Evolutionary conservation across 2,797 vertebrate species (phyloP).

Genomic region (Fringilla coelebs): DNA sequence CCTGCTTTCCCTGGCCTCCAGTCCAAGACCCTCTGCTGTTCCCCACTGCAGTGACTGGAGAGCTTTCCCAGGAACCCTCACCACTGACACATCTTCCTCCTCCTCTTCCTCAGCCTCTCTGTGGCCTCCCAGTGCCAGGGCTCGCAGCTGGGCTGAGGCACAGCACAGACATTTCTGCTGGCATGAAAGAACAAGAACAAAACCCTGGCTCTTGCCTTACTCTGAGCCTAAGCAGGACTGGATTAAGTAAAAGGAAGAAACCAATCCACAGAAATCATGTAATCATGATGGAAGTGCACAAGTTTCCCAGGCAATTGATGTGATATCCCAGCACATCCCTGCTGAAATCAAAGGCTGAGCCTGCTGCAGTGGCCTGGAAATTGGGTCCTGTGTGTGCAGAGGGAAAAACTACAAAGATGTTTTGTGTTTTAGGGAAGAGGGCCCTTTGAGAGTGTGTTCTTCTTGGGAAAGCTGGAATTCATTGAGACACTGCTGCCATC

Average conservation of each 20-base stretch:
- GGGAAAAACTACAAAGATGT: not conserved
- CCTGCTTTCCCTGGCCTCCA: not conserved
- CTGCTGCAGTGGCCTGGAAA: not conserved
- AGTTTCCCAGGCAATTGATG: not conserved
- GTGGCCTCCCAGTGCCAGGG: not conserved
- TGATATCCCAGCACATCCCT: not conserved
- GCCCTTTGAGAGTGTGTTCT: not conserved
- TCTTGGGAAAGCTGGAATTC: not conserved
- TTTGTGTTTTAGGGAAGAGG: not conserved
- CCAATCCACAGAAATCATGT: not conserved
- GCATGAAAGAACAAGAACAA: not conserved
- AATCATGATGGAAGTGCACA: not conserved
- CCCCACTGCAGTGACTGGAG: not conserved
- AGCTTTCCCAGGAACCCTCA: not conserved
- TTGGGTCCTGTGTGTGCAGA: not conserved
- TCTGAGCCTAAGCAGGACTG: not conserved
- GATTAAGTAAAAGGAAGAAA: not conserved
- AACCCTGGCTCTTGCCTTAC: not conserved
- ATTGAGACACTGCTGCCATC: not conserved
- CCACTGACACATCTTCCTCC: not conserved
- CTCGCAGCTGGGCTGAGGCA: not conserved
- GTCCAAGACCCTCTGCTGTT: not conserved
- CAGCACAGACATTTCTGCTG: not conserved
- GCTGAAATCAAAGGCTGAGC: not conserved
- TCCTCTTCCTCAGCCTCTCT: not conserved